phyloP scores from a whole-genome alignment of 2,113 vertebrate species.

The Cyprinus carpio region DNA sequence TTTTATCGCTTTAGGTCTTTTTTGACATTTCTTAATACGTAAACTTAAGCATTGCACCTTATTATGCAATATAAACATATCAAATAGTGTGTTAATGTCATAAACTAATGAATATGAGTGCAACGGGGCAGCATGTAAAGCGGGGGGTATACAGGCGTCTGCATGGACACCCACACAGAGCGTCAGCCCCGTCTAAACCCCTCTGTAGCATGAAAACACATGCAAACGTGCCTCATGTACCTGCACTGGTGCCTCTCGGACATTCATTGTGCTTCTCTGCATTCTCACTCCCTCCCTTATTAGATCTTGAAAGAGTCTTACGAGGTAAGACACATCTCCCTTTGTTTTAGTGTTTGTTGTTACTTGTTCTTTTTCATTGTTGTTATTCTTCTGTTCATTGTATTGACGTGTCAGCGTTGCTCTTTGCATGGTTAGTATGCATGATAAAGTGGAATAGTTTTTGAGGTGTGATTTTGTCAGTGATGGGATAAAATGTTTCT shows the following conservation, averaged over 20 bases:
- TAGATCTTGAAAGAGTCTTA: conserved; percentile 99
- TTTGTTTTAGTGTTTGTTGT: conserved; percentile 59
- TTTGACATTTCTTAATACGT: neutral
- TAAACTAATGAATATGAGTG: neutral
- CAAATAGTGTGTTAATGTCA: neutral
- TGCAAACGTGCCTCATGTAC: conserved; percentile 50
- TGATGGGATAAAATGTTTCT: conserved; percentile 50
- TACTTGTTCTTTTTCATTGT: conserved; percentile 37
- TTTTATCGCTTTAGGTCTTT: neutral
- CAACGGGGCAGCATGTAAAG: conserved; percentile 10
- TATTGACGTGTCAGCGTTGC: conserved; percentile 2
- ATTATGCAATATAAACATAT: neutral
- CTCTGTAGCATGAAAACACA: conserved; percentile 29
- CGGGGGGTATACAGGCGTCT: neutral
- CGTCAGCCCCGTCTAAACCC: neutral
- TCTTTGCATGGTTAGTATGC: conserved; percentile 5
- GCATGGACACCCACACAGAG: conserved; percentile 28
- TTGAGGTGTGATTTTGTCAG: neutral
- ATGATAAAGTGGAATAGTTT: neutral
- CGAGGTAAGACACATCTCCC: conserved; percentile 92
- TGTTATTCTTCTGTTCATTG: neutral
- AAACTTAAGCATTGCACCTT: neutral
- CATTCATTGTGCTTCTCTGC: conserved; percentile 89
- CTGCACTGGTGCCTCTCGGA: conserved; percentile 78
- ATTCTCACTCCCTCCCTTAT: conserved; percentile 88